Base-by-base conservation (phyloP, 1,140 invertebrate species). In the Lordiphosa mommai region DNA sequence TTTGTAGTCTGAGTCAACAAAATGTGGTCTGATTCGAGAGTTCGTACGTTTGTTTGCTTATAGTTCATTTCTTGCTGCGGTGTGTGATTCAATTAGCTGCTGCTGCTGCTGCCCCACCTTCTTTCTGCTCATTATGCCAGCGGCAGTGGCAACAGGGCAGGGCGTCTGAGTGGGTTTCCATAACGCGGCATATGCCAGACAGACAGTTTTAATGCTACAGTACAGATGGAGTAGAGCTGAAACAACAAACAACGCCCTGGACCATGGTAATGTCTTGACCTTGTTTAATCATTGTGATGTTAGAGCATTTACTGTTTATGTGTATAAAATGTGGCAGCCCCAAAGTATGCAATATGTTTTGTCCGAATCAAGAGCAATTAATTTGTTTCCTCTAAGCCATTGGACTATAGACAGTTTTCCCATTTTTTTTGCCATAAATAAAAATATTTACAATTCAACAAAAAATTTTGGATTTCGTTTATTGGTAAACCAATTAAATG, bases 51-150 rank as follows among this genome's bases (percentile, higher is more conserved):
- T 47, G 50, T 53, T 43, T 53, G 41, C 27, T 66, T 57, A 43
- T 57, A 38, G 61, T 36, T 56, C 61, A 65, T 50, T 58, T 57
- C 29, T 48, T 43, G 63, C 30, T 66, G 63, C 38, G 61, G 63
- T 50, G 66, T 49, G 51, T 66, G 61, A 66, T 66, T 66, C 61
- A 66, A 66, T 66, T 66, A 66, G 38, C 63, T 33, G 41, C 40
- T 41, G 51, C 50, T 38, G 37, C 12, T 41, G 12, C 9, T 10
- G 16, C 17, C 8, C 17, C 12, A 4, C 20, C 20, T 7, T 23
- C n/a, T 12, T 5, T n/a, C n/a, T 23, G 17, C 40, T 17, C 40
- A 41, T 41, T 27, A 41, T 27, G 40, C 17, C 40, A 30, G 34
- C 32, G 10, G 32, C 44, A 20, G 3, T 4, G 20, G 20, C 4